phyloP scores from a whole-genome alignment of 2,888 invertebrate genomes.

The Smittia aterrima region DNA sequence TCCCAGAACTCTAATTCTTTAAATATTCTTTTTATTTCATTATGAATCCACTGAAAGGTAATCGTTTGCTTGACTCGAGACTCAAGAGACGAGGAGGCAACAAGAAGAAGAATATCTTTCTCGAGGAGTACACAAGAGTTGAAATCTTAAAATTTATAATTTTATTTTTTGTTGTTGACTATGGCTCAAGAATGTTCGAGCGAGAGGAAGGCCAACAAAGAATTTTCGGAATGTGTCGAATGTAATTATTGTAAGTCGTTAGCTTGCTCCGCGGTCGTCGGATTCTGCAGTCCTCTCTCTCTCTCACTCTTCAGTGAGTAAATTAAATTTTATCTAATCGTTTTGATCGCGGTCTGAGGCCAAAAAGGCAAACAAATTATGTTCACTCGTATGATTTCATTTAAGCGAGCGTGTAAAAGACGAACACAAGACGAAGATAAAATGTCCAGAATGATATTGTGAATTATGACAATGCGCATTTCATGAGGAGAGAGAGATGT shows the following conservation, averaged over 20 bases:
- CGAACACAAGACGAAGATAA: constrained; percentile 9
- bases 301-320: not conserved
- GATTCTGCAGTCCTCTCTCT: constrained; percentile 5
- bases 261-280: not conserved
- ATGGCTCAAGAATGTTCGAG: constrained; percentile 12
- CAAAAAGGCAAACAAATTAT: constrained; percentile 24
- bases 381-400: constrained; percentile 23
- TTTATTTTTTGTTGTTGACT: constrained; percentile 6
- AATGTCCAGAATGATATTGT: constrained; percentile 22
- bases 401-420: constrained; percentile 2
- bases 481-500: too few relatives aligned
- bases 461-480: constrained; percentile 25
- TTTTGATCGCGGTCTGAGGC: constrained; percentile 23
- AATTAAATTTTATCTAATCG: constrained; percentile 29
- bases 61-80: not conserved
- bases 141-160: constrained; percentile 25
- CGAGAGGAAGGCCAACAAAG: not conserved
- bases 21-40: not conserved
- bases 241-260: constrained; percentile 22
- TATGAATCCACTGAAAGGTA: constrained; percentile 18
- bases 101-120: not conserved
- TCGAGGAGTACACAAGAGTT: not conserved
- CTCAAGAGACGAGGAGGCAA: not conserved
- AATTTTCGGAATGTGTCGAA: constrained; percentile 31
- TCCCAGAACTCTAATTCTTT: not conserved